phyloP scores from a whole-genome alignment of 2,888 invertebrate genomes.

The Tethea ocularis region DNA sequence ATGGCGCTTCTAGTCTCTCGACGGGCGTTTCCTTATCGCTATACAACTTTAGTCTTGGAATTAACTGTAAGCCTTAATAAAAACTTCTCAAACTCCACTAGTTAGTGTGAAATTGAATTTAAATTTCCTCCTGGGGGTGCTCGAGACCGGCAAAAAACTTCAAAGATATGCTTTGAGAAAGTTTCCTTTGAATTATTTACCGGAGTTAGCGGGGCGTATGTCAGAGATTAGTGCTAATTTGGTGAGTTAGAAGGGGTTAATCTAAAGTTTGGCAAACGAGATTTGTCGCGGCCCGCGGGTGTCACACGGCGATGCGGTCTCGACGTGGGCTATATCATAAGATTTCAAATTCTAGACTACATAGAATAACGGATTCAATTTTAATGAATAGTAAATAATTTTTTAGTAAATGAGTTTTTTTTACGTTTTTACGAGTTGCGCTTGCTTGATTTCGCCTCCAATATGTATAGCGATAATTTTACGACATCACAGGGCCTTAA shows the following conservation, averaged over 20 bases:
- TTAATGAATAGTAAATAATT: too few relatives aligned
- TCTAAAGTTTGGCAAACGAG: conserved; percentile 39
- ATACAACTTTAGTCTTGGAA: conserved; percentile 28
- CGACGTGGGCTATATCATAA: too few relatives aligned
- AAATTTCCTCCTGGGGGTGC: conserved; percentile 34
- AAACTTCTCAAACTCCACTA: conserved; percentile 44
- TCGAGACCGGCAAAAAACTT: conserved; percentile 28
- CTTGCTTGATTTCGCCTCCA: too few relatives aligned
- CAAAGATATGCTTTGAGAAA: conserved; percentile 17
- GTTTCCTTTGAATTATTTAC: conserved; percentile 37
- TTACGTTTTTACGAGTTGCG: too few relatives aligned
- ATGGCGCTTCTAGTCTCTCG: not conserved
- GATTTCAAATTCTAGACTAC: too few relatives aligned
- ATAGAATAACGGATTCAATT: too few relatives aligned
- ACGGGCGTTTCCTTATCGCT: conserved; percentile 10
- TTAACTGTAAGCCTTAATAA: conserved; percentile 43
- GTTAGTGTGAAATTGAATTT: conserved; percentile 54
- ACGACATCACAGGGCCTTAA: too few relatives aligned
- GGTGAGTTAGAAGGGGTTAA: conserved; percentile 32
- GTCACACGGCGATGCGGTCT: conserved; percentile 3
- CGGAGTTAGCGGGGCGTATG: conserved; percentile 18
- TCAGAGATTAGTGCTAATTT: conserved; percentile 32
- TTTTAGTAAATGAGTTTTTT: too few relatives aligned
- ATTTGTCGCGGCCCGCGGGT: conserved; percentile 28
- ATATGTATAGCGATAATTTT: too few relatives aligned